These are phyloP conservation scores for Stictonetta naevosa DNA, from an alignment of 2,113 vertebrate species.

Conservation along the genomic window DNA sequence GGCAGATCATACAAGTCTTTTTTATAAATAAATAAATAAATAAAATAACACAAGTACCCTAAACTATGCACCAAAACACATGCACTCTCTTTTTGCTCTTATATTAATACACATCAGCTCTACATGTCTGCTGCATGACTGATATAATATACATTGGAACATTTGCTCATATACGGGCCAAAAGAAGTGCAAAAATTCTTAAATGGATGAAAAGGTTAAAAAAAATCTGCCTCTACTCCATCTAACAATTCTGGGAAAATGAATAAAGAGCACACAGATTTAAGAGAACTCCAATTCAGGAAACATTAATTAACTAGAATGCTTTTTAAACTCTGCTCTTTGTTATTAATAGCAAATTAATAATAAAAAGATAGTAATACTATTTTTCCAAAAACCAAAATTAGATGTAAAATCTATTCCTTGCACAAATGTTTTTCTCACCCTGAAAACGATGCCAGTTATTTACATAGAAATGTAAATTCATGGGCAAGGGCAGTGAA, in stretches of 20 bases:
- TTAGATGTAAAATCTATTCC: neutral
- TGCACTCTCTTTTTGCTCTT: neutral
- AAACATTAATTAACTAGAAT: neutral
- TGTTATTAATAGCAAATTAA: neutral
- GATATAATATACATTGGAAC: neutral
- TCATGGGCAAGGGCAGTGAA: neutral
- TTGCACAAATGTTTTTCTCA: neutral
- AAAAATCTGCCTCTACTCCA: neutral
- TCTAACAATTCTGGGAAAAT: neutral
- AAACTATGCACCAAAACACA: neutral
- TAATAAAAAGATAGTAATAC: neutral
- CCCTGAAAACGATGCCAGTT: neutral
- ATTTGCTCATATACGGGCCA: neutral
- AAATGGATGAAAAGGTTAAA: neutral
- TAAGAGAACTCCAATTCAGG: neutral
- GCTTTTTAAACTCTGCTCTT: neutral
- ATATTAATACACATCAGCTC: neutral
- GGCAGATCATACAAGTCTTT: neutral
- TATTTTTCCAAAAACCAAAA: neutral
- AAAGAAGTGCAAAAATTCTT: neutral
- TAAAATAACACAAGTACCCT: neutral
- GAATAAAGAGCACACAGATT: neutral
- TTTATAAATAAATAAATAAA: no score
- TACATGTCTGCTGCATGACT: neutral
- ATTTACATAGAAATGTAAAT: neutral